A percentile compares a stretch with the other conserved stretches of the same genome.
Conservation (phyloP, 1,140 invertebrate species). For the Thalassaphorura encarpata region DNA sequence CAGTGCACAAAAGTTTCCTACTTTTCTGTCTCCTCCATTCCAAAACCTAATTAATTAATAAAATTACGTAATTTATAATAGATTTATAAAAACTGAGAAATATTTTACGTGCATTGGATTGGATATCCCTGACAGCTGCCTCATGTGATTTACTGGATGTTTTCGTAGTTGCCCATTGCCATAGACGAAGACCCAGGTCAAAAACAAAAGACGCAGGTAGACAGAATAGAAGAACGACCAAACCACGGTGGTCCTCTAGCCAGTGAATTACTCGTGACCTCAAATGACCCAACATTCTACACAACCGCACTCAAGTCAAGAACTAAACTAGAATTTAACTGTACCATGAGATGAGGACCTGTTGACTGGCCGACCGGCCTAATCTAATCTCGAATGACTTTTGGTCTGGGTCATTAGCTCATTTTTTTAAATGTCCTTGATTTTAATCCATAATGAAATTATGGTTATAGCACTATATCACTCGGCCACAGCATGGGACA, state of each 20-base stretch:
- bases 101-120: slow-evolving; percentile 39
- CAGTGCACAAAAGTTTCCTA: slow-evolving; percentile 50
- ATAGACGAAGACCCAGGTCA: slow-evolving; percentile 42
- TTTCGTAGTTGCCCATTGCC: slow-evolving; percentile 41
- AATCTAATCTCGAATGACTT: no score
- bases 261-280: slow-evolving; percentile 44
- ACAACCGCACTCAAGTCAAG: no score
- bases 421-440: no score
- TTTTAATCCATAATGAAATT: no score
- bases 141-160: slow-evolving; percentile 43
- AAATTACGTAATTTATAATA: no score
- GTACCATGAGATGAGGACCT: no score
- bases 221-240: slow-evolving; percentile 54
- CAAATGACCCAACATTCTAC: no score
- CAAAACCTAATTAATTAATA: slow-evolving; percentile 36
- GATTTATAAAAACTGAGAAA: background rate
- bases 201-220: slow-evolving; percentile 55
- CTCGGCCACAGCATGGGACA: no score
- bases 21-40: slow-evolving; percentile 49
- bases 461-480: no score
- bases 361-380: no score
- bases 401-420: no score
- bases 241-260: slow-evolving; percentile 53
- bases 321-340: no score
- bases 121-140: slow-evolving; percentile 47